Base-by-base conservation (phyloP, 2,888 invertebrate species). In the Apocheima hispidaria region DNA sequence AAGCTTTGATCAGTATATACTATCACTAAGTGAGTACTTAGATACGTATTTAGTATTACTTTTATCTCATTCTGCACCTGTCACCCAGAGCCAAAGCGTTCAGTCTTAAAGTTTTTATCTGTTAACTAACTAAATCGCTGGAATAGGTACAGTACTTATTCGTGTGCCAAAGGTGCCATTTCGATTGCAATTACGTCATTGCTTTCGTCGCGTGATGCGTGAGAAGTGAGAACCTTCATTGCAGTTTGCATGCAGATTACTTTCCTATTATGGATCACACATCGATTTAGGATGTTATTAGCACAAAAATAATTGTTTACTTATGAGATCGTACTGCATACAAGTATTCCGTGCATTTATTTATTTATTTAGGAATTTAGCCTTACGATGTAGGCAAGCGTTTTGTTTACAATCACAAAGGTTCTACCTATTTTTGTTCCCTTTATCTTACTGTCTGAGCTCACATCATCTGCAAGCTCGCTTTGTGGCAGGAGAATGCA, bases 161-260 rank as follows among this genome's bases (percentile, higher is more conserved):
- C 33, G 10, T 44, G 33, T 43, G 48, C 46, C 54, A 51, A 53
- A 55, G 57, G 38, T 48, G 53, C 62, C 59, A 65, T n/a, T 38
- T 50, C 16, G 51, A 71, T 68, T 75, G 73, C 38, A 66, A 78
- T 90, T 90, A 84, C 88, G 83, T 89, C 86, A 90, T 66, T 67
- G 81, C 86, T 88, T 88, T 89, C 87, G 79, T 87, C 83, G 87
- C 90, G 88, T 92, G n/a, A n/a, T n/a, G n/a, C n/a, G n/a, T n/a
- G n/a, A n/a, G n/a, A n/a, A n/a, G n/a, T n/a, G 91, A 86, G 92
- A 92, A 92, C 82, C 82, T 75, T 73, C 64, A 74, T 70, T 81
- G 80, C 78, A 70, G 57, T 67, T 61, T 70, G 66, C 51, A 75
- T 74, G 78, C 77, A 79, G 84, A 83, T 87, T 88, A 88, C 88